Conservation (phyloP, 1,140 invertebrate genomes). For the Hyposmocoma kahamanoa region DNA sequence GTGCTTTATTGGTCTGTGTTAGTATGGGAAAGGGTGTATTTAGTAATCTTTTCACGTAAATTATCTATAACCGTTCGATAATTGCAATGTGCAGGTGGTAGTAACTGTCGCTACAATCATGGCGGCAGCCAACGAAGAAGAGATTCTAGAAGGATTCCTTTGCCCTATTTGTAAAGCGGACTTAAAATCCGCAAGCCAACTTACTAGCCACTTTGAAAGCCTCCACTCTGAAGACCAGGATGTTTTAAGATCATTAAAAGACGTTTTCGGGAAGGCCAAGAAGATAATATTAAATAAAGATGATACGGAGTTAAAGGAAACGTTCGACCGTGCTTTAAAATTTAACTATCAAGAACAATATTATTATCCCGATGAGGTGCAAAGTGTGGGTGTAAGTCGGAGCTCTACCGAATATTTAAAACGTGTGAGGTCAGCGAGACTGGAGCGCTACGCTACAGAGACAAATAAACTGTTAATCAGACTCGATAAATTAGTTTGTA, state of each 20-base stretch:
- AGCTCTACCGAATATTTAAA: slow-evolving; percentile 88
- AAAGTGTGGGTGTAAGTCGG: slow-evolving; percentile 78
- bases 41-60: not conserved
- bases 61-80: not conserved
- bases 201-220: slow-evolving; percentile 92
- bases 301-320: slow-evolving; percentile 76
- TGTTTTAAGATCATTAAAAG: slow-evolving; percentile 92
- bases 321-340: slow-evolving; percentile 70
- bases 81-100: slow-evolving; percentile 22
- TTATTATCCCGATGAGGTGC: slow-evolving; percentile 74
- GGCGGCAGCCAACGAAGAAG: slow-evolving; percentile 66
- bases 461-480: slow-evolving; percentile 97
- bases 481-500: slow-evolving; percentile 91
- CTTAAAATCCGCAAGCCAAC: slow-evolving; percentile 85
- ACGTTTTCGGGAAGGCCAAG: slow-evolving; percentile 91
- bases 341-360: slow-evolving; percentile 51
- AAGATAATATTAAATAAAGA: slow-evolving; percentile 90
- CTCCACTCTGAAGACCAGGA: slow-evolving; percentile 92
- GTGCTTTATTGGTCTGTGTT: not conserved
- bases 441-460: slow-evolving; percentile 93
- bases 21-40: slow-evolving; percentile 1
- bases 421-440: slow-evolving; percentile 74
- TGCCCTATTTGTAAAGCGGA: slow-evolving; percentile 95
- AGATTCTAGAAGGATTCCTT: slow-evolving; percentile 92
- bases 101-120: slow-evolving; percentile 24